Percentiles rank a stretch among this genome's conserved stretches.
Conservation (phyloP, 2,888 invertebrate species). For the Pseudococcus longispinus region DNA sequence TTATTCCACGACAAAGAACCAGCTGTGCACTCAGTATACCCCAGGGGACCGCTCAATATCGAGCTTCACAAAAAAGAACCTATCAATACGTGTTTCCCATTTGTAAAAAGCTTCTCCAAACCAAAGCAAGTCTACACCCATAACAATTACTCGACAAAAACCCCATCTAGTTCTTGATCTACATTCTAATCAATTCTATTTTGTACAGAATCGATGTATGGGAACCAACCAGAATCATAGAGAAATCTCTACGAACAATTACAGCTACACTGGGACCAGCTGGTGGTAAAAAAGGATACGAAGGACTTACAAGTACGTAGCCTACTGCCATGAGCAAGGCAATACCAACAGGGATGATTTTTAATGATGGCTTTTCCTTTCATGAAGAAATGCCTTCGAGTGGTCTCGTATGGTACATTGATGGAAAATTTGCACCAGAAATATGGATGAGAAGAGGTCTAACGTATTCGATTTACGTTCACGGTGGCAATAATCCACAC, state of each 20-base stretch:
- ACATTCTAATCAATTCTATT: not conserved
- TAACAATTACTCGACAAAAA: not conserved
- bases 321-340: too few species aligned
- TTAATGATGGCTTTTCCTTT: not conserved
- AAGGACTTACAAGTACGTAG: constrained; percentile 71
- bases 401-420: constrained; percentile 89
- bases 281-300: constrained; percentile 80
- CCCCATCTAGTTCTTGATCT: not conserved
- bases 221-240: constrained; percentile 66
- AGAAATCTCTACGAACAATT: constrained; percentile 76
- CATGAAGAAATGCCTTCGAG: constrained; percentile 71
- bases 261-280: constrained; percentile 83
- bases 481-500: constrained; percentile 89
- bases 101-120: constrained; percentile 62
- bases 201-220: constrained; percentile 63
- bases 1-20: constrained; percentile 80
- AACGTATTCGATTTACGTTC: constrained; percentile 80
- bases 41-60: constrained; percentile 73
- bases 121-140: constrained; percentile 48
- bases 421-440: constrained; percentile 87
- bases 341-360: too few species aligned
- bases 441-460: constrained; percentile 84
- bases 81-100: constrained; percentile 75
- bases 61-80: constrained; percentile 73
- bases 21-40: constrained; percentile 82